Percentiles rank a stretch among this genome's conserved stretches.
phyloP scores from a whole-genome alignment of 1,140 invertebrate genomes.

The Philaenus spumarius region DNA sequence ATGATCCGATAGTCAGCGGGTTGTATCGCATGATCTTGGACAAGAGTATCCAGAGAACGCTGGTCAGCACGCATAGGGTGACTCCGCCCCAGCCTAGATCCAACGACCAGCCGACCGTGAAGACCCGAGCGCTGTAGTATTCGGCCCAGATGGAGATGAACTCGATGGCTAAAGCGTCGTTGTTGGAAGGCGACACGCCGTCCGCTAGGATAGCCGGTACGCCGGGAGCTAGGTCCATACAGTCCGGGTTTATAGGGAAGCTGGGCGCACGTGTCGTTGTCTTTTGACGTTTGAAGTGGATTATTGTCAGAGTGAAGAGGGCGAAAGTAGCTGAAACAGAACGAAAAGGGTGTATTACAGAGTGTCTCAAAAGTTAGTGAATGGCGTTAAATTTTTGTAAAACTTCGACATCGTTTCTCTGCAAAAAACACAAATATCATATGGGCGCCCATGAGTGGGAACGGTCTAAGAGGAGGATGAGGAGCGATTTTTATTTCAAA shows the following conservation, averaged over 20 bases:
- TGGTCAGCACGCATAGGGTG: slow-evolving; percentile 65
- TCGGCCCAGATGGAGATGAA: slow-evolving; percentile 25
- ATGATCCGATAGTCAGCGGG: slow-evolving; percentile 6
- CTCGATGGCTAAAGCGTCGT: not conserved
- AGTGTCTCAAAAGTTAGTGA: too few species aligned
- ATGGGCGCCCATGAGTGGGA: too few species aligned
- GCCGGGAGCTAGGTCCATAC: slow-evolving; percentile 17
- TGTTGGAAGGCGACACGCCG: slow-evolving; percentile 43
- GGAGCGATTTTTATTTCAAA: too few species aligned
- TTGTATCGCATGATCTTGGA: slow-evolving; percentile 87
- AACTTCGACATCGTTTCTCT: too few species aligned
- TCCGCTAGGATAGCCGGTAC: slow-evolving; percentile 45
- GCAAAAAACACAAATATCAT: too few species aligned
- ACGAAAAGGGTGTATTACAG: too few species aligned
- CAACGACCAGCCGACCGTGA: slow-evolving; percentile 72
- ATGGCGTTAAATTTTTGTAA: too few species aligned
- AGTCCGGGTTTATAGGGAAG: slow-evolving; percentile 10
- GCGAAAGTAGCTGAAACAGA: slow-evolving; percentile 71
- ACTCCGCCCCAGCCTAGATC: slow-evolving; percentile 78
- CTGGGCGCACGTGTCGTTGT: slow-evolving; percentile 36
- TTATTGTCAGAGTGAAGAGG: slow-evolving; percentile 81
- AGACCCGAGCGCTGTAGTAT: slow-evolving; percentile 57
- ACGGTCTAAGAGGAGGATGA: too few species aligned
- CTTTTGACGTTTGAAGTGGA: slow-evolving; percentile 77
- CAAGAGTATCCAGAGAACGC: slow-evolving; percentile 75